Evolutionary conservation across 2,888 invertebrate species (phyloP), one percentile per base, ranked within the genome.

Genomic region (Buathra laborator): DNA sequence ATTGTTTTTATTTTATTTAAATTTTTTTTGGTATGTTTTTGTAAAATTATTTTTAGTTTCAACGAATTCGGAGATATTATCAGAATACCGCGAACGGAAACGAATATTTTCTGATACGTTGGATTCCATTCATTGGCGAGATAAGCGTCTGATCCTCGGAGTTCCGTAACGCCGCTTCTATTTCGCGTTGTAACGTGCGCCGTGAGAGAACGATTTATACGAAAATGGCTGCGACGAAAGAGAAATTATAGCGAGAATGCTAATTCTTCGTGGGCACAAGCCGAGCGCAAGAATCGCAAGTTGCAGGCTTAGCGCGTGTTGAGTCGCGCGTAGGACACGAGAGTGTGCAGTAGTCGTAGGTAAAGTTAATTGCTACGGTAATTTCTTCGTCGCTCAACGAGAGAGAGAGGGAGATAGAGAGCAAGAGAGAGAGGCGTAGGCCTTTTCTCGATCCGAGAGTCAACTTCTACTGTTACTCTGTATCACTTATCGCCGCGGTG

Each of bases 361-460:
- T 81, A 66, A 74, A 78, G 74, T 84, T 84, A 84, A 84, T 84
- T 78, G 84, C 81, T 64, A 74, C 78, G 43, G 81, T 84, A 84
- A 81, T 81, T 84, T 84, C 70, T 74, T 84, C 72, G 77, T 64
- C 72, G 74, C 81, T 74, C 74, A 67, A 37, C 4, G 14, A 5
- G 24, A 24, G 24, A 24, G 24, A 24, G 24, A 2, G 3, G 2
- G 24, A 24, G 37, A 5, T 0, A 37, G 37, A 0, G 37, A 37
- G 37, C 0, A 0, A 37, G 37, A 5, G 37, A 37, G 4, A 4
- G 37, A 37, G 37, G 37, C 37, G 37, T 37, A 37, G 37, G 37
- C 9, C 37, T 37, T 37, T 9, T 14, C 32, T 62, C 53, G 7
- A n/a, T 14, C 14, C 62, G 62, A 43, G 29, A 62, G 29, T n/a